phyloP scores from a whole-genome alignment of 2,888 invertebrate species.

The Seira sanloemensis region DNA sequence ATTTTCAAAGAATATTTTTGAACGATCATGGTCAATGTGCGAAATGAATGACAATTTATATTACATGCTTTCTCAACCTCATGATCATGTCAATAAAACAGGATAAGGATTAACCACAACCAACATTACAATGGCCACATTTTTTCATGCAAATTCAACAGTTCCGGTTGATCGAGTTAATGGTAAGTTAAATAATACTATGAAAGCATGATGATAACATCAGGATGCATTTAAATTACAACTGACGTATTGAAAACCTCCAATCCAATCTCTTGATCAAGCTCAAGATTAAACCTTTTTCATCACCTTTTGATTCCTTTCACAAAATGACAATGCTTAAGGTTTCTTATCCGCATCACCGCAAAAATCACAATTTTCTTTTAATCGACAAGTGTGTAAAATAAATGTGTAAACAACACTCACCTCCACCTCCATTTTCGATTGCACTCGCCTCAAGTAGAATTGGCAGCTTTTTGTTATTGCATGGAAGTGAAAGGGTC shows the following conservation, averaged over 20 bases:
- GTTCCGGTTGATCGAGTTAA: slow-evolving; percentile 27
- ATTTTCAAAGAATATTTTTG: neutral
- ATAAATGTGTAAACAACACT: slow-evolving; percentile 23
- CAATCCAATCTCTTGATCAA: slow-evolving; percentile 27
- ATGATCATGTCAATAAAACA: neutral
- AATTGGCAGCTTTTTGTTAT: slow-evolving; percentile 65
- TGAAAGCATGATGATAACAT: too few relatives aligned
- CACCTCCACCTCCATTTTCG: slow-evolving; percentile 58
- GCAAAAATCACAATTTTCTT: neutral
- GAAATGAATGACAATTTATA: neutral
- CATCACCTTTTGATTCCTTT: neutral
- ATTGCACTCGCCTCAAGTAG: slow-evolving; percentile 65
- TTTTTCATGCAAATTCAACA: neutral
- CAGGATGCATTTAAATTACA: too few relatives aligned
- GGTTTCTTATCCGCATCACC: neutral
- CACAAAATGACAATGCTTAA: neutral
- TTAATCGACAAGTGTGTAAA: neutral
- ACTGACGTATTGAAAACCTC: neutral
- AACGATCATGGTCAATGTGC: slow-evolving; percentile 26
- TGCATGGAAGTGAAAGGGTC: slow-evolving; percentile 67
- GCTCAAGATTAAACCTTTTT: slow-evolving; percentile 26
- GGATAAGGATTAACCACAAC: neutral
- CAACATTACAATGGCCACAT: slow-evolving; percentile 7
- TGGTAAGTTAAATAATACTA: neutral
- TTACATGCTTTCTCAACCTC: neutral